Evolutionary conservation across 2,113 vertebrate genomes (phyloP), one percentile per base, ranked within the genome.

Genomic region (Cryptotis parvus): DNA sequence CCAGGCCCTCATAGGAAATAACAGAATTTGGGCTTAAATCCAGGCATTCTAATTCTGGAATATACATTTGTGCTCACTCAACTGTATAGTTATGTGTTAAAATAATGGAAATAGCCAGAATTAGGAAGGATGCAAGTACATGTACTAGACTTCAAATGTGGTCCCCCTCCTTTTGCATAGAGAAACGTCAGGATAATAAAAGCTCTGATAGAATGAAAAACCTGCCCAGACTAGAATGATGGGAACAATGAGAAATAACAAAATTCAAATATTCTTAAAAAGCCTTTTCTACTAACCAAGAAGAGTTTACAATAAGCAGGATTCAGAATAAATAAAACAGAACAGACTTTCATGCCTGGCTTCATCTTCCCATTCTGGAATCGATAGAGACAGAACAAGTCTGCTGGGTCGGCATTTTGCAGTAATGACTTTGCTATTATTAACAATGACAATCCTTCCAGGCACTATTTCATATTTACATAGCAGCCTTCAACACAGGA

Each of bases 381-480:
- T 1, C 37, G 65, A 91, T 81, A 77, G 61, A 83, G 22, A n/a
- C n/a, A n/a, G n/a, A 79, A 68, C 10, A 52, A 35, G 68, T 58
- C 55, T 90, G 72, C 90, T 75, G 52, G 63, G 55, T 76, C 68
- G 79, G 85, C 83, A 45, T 84, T 92, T 88, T 76, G 63, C 79
- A 76, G 33, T 88, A 94, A 96, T 92, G 88, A 94, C 81, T 72
- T 95, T 49, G 86, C 83, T 79, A 58, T 93, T 66, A 90, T 86
- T 92, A 94, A 90, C 92, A 86, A 65, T 52, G 93, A 91, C 83
- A 93, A 80, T 2, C 61, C 88, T 90, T 82, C 27, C 82, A 92
- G 74, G 87, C 87, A 52, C 45, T 55, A 63, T 87, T 89, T 91
- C 73, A 12, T 90, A 85, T 95, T 93, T 94, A 84, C 90, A 94